A percentile compares a stretch with the other conserved stretches of the same genome.
Conservation (phyloP, 2,888 invertebrate species). For the Seira musarum region DNA sequence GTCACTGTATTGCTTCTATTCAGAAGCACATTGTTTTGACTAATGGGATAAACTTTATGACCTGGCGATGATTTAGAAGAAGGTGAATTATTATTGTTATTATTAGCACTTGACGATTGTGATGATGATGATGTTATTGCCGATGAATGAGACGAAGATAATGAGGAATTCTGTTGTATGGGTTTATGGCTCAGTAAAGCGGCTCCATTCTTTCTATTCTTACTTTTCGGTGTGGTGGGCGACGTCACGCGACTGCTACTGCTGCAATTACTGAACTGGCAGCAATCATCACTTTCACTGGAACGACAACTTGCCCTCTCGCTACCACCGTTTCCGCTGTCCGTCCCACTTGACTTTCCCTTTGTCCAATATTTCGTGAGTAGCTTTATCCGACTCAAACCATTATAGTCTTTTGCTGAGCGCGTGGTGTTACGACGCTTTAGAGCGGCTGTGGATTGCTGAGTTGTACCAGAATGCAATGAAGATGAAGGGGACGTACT, state of each 20-base stretch:
- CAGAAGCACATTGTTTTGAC: conserved; percentile 16
- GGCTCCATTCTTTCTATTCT: too few species aligned
- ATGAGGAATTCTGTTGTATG: too few species aligned
- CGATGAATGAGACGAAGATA: too few species aligned
- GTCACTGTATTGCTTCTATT: conserved; percentile 30
- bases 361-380: conserved; percentile 54
- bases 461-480: too few species aligned
- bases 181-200: too few species aligned
- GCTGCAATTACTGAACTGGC: conserved; percentile 51
- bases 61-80: conserved; percentile 26
- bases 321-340: conserved; percentile 28
- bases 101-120: conserved; percentile 8
- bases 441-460: conserved; percentile 21
- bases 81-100: conserved; percentile 12
- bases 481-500: conserved; percentile 31
- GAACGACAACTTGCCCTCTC: conserved; percentile 30
- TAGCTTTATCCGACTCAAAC: conserved; percentile 48
- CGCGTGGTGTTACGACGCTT: conserved; percentile 52
- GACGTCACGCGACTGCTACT: too few species aligned
- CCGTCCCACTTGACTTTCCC: conserved; percentile 37
- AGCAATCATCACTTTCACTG: conserved; percentile 46
- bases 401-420: conserved; percentile 51
- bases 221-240: too few species aligned
- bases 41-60: conserved; percentile 50
- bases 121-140: too few species aligned